phyloP scores from a whole-genome alignment of 2,888 invertebrate species.

The Lepidocyrtoides sp. region DNA sequence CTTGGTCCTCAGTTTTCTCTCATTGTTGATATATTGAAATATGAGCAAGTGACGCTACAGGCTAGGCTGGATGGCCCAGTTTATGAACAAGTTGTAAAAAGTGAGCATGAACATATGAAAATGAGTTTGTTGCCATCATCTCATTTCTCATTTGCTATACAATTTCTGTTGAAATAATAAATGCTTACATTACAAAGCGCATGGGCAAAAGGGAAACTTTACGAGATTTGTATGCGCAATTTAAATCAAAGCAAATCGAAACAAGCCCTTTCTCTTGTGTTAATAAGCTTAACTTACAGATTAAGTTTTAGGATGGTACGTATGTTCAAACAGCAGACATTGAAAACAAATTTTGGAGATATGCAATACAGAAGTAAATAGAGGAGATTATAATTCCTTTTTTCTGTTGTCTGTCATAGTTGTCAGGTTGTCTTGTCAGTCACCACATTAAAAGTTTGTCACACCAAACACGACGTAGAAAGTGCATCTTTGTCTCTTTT shows the following conservation, averaged over 20 bases:
- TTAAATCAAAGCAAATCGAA: background rate
- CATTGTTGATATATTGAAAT: background rate
- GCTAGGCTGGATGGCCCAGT: slow-evolving; percentile 68
- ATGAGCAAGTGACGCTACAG: slow-evolving; percentile 9
- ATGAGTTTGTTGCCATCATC: background rate
- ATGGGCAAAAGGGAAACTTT: slow-evolving; percentile 48
- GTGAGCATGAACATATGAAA: background rate
- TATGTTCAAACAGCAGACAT: background rate
- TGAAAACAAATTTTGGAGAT: background rate
- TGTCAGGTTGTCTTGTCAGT: background rate
- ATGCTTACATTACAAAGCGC: background rate
- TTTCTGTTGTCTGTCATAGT: background rate
- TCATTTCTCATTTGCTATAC: slow-evolving; percentile 16
- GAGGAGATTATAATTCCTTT: background rate
- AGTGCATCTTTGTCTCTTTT: background rate
- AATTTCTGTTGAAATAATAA: background rate
- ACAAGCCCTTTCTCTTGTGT: background rate
- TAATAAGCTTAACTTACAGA: background rate
- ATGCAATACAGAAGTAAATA: background rate
- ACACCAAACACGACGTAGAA: slow-evolving; percentile 9
- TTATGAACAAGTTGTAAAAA: slow-evolving; percentile 52
- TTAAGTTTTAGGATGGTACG: background rate
- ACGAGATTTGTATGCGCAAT: background rate
- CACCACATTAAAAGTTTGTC: slow-evolving; percentile 31
- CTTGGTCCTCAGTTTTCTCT: slow-evolving; percentile 14